Evolutionary conservation across 2,888 invertebrate species (phyloP), one percentile per base, ranked within the genome.

Genomic region (Chrysolina americana): DNA sequence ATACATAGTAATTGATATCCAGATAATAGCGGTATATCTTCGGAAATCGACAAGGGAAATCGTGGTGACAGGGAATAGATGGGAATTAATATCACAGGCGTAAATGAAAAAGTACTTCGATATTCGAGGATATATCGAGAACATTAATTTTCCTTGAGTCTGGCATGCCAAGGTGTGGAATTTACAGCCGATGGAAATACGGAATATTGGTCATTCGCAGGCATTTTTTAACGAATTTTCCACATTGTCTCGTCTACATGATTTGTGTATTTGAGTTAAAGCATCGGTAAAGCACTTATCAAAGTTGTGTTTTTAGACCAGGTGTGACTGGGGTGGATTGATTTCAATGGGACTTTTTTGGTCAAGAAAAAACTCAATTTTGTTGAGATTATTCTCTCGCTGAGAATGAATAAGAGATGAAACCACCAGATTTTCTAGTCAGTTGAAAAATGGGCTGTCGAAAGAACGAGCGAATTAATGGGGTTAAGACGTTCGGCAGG

Each of bases 51-150:
- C 47, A 47, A 47, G 47, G 47, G 11, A 28, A 59, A n/a, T 59
- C n/a, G n/a, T 59, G 28, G 28, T 59, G 36, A 36, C 36, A 59
- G 36, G 28, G 15, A n/a, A n/a, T n/a, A 36, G 59, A 2, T n/a
- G 28, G 28, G 36, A 59, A 59, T 36, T 59, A 59, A 17, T 59
- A 59, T 59, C 23, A 28, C 36, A 59, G 36, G 23, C 59, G 3
- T 36, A 13, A 28, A 9, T 36, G 59, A 36, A 28, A 59, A 59
- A 59, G 28, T n/a, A 59, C 59, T 8, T 6, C n/a, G 15, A n/a
- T n/a, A 0, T 19, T 23, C 15, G 56, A 17, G 15, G 36, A 59
- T 36, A 59, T 8, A 59, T 59, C 59, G 28, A 36, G 5, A n/a
- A 11, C n/a, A 36, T 59, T n/a, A 59, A n/a, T 15, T 59, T 10